Percentiles rank a stretch among this genome's conserved stretches.
These are phyloP conservation scores for Gastracanthus pulcherrimus DNA, from an alignment of 2,888 invertebrate species.

Conservation along the genomic window DNA sequence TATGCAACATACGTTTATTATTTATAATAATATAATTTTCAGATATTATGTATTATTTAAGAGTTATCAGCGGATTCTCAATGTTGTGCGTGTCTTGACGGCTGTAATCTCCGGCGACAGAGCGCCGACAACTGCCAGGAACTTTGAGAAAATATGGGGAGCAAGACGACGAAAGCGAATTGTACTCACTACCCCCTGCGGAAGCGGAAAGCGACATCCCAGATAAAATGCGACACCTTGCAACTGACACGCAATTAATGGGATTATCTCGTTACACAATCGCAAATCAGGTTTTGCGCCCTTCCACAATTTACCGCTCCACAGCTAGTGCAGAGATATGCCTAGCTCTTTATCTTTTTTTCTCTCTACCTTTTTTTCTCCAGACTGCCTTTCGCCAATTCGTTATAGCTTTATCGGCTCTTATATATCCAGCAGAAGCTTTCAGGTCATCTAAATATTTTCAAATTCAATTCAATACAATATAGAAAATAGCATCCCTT, in stretches of 20 bases:
- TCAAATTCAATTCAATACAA: slow-evolving; percentile 43
- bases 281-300: slow-evolving; percentile 57
- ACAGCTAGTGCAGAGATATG: no score
- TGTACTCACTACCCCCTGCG: background rate
- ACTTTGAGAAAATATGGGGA: background rate
- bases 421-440: slow-evolving; percentile 43
- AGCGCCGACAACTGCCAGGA: background rate
- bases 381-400: slow-evolving; percentile 17
- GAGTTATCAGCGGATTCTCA: no score
- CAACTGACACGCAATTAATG: slow-evolving; percentile 66
- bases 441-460: slow-evolving; percentile 45
- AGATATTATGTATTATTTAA: no score
- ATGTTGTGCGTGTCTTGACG: no score
- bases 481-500: no score
- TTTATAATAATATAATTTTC: no score
- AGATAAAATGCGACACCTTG: slow-evolving; percentile 68
- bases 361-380: background rate
- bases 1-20: no score
- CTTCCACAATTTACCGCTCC: slow-evolving; percentile 56
- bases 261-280: slow-evolving; percentile 58
- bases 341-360: slow-evolving; percentile 25
- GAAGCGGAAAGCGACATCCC: slow-evolving; percentile 41
- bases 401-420: slow-evolving; percentile 44
- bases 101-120: background rate
- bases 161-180: background rate